Base-by-base conservation (phyloP, 2,888 invertebrate species). In the Drosophila birchii region DNA sequence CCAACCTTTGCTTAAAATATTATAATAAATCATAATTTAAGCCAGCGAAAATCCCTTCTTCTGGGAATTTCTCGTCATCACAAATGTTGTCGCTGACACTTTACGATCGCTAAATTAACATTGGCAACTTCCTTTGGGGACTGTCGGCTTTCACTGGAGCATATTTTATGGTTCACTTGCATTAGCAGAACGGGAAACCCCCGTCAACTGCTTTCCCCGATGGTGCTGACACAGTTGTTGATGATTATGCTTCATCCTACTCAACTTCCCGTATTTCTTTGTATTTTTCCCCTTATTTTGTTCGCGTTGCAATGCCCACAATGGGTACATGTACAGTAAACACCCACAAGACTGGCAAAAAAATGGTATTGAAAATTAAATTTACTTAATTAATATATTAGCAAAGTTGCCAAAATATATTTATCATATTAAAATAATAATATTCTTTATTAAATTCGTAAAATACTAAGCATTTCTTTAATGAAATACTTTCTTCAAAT, bases 131-230 rank as follows among this genome's bases (percentile, higher is more conserved):
- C 58, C 59, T 36, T 53, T 20, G 58, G 55, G 58, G 54, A 75
- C 66, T 58, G 51, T 62, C 47, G 64, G 45, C 59, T 39, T 76
- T 62, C 88, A 81, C 77, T 85, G 74, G 78, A 85, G 80, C 74
- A 86, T 80, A 78, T 86, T 86, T 86, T 88, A 86, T 88, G 89
- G 80, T 83, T 86, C 83, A 88, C 83, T 86, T 86, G 86, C 72
- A 73, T 66, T 53, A 63, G 75, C 56, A 45, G 45, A 36, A 41
- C 47, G 29, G 36, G 18, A 39, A 29, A 36, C 54, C 60, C 45
- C 18, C 45, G n/a, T n/a, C 34, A 51, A 43, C n/a, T 44, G 29
- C 51, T 38, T 55, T 38, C 39, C 63, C 54, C 32, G 59, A 36
- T 29, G 59, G 23, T 47, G 62, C 44, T 79, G 80, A 53, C 67